Percentiles rank a stretch among this genome's conserved stretches.
These are phyloP conservation scores for Rhombomys opimus DNA, from an alignment of 2,113 vertebrate genomes.

Conservation along the genomic window DNA sequence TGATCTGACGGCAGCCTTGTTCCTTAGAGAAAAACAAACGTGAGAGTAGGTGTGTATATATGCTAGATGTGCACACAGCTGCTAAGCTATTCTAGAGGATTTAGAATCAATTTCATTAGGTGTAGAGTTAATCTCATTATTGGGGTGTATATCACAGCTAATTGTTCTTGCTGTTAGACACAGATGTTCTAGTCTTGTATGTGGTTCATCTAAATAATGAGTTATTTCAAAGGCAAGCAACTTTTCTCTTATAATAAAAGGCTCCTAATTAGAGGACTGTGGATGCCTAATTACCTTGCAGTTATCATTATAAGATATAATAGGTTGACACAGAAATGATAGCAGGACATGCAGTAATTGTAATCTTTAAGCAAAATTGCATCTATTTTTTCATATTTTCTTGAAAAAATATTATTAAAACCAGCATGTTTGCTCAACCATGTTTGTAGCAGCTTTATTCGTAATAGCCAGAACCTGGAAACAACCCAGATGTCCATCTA, in stretches of 20 bases:
- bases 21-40: constrained; percentile 44
- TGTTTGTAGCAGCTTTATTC: too few relatives aligned
- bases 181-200: constrained; percentile 50
- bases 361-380: constrained; percentile 54
- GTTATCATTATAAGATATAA: constrained; percentile 51
- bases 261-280: constrained; percentile 46
- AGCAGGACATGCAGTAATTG: constrained; percentile 42
- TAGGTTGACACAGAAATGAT: constrained; percentile 19
- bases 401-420: background rate
- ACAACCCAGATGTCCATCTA: too few relatives aligned
- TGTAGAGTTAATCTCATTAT: background rate
- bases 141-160: constrained; percentile 5
- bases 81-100: constrained; percentile 40
- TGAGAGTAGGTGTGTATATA: constrained; percentile 1
- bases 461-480: too few relatives aligned
- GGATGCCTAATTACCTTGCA: constrained; percentile 59
- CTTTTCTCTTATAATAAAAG: constrained; percentile 49
- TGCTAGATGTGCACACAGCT: constrained; percentile 28
- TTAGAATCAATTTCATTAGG: background rate
- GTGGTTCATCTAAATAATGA: constrained; percentile 60
- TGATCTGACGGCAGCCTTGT: constrained; percentile 27
- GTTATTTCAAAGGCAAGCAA: constrained; percentile 61
- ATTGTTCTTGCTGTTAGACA: background rate
- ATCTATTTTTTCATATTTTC: constrained; percentile 30
- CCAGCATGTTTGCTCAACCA: background rate